These are phyloP conservation scores for Cancer borealis DNA, from an alignment of 2,888 invertebrate species.

Conservation along the genomic window DNA sequence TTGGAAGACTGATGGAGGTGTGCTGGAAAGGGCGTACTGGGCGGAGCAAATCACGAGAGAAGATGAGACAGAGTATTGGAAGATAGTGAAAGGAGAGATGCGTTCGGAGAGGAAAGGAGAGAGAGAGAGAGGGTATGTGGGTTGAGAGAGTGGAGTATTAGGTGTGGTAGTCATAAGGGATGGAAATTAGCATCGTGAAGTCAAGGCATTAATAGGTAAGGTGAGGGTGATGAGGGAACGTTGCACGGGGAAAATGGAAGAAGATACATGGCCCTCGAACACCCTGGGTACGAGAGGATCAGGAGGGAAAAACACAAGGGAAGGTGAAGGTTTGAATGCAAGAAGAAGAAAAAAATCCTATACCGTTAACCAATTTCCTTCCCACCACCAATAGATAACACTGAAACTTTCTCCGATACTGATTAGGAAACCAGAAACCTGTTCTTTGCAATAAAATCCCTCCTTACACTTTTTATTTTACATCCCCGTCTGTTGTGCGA, in stretches of 20 bases:
- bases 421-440: neutral
- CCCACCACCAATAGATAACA: neutral
- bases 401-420: neutral
- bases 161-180: neutral
- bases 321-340: neutral
- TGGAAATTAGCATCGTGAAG: neutral
- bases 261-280: neutral
- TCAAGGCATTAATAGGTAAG: neutral
- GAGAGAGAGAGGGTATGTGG: neutral
- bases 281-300: neutral
- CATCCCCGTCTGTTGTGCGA: neutral
- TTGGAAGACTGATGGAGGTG: neutral
- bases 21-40: neutral
- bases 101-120: neutral
- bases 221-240: neutral
- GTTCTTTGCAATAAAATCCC: neutral
- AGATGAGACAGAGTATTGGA: neutral
- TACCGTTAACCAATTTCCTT: neutral
- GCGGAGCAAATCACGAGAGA: neutral
- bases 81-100: neutral
- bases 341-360: neutral
- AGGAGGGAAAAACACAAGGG: neutral
- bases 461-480: neutral
- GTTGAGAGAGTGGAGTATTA: neutral
- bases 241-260: neutral